Percentiles rank a stretch among this genome's conserved stretches.
Conservation (phyloP, 30 jellyfish, hydroid and myxozoan species). For the Hydractinia symbiolongicarpus region DNA sequence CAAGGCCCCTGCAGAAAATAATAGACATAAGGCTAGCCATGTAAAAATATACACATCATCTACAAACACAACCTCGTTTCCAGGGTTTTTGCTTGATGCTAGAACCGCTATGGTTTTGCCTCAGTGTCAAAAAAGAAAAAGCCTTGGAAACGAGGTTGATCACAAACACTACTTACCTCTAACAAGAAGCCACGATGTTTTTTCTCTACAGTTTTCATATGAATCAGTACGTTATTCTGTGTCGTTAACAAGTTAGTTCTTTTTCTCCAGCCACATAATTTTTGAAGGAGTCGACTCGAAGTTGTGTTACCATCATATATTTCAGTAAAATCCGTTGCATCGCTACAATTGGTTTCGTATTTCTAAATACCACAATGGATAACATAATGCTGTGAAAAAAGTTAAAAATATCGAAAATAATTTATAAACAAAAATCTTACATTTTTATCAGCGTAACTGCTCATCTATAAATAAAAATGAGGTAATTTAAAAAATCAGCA, state of each 20-base stretch:
- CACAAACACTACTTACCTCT: slow-evolving; percentile 37
- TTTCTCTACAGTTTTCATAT: slow-evolving; percentile 58
- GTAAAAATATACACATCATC: too few relatives aligned
- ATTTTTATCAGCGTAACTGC: slow-evolving; percentile 34
- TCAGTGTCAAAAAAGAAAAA: too few relatives aligned
- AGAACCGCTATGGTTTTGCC: too few relatives aligned
- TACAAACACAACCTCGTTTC: too few relatives aligned
- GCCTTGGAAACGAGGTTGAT: too few relatives aligned
- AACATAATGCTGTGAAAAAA: not conserved
- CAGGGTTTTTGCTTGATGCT: too few relatives aligned
- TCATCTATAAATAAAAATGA: slow-evolving; percentile 32
- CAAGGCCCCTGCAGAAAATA: too few relatives aligned
- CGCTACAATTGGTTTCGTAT: slow-evolving; percentile 35
- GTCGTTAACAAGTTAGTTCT: slow-evolving; percentile 29
- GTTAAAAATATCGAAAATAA: not conserved
- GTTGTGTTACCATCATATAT: slow-evolving; percentile 61
- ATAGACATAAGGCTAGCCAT: too few relatives aligned
- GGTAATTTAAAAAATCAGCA: not conserved
- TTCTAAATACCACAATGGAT: slow-evolving; percentile 17
- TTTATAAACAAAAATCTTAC: slow-evolving; percentile 16
- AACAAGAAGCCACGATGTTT: slow-evolving; percentile 69
- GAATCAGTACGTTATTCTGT: slow-evolving; percentile 41
- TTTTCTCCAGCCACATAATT: slow-evolving; percentile 50
- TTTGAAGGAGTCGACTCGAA: slow-evolving; percentile 23
- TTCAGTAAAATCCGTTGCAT: slow-evolving; percentile 62